Evolutionary conservation across 2,888 invertebrate genomes (phyloP), one percentile per base, ranked within the genome.

Genomic region (Zele albiditarsus): DNA sequence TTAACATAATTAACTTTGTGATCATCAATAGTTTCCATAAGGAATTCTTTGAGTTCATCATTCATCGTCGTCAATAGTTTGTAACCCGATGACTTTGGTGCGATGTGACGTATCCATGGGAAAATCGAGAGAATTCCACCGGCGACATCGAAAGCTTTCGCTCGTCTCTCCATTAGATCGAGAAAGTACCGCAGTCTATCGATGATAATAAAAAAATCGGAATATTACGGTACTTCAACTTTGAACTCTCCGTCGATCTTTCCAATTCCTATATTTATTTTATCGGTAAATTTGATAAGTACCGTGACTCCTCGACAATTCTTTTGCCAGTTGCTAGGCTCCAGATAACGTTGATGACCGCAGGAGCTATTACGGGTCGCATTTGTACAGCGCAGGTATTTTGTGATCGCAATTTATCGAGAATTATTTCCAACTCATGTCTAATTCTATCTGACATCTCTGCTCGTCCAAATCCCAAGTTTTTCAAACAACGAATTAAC

Each of bases 291-390:
- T 68, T 71, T 53, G 66, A 74, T 74, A 31, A 71, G 42, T 82
- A 87, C 87, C 80, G 85, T 2, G 72, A 0, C 12, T 65, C 73
- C 1, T 84, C 79, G 38, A 65, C 63, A 3, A 87, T 78, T 73
- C 81, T 81, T 71, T 84, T 85, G 60, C 92, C 92, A 14, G 93
- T 91, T 3, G 91, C 90, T 33, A 94, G 85, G 16, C 90, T 90
- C 94, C 94, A 94, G 10, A 94, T 86, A 0, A 94, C 92, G 84
- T 93, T 94, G 62, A 94, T 90, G 0, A 93, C 92, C 46, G 91
- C 91, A 3, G 92, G 91, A 1, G 92, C 89, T 70, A 94, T 82
- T 76, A 91, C 82, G 4, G 82, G 81, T 73, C 80, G 85, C 70
- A 89, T 81, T 28, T 38, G 38, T 2, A 73, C 72, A 16, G 89